Evolutionary conservation across 2,113 vertebrate genomes (phyloP).

Genomic region (Amphiprion percula): DNA sequence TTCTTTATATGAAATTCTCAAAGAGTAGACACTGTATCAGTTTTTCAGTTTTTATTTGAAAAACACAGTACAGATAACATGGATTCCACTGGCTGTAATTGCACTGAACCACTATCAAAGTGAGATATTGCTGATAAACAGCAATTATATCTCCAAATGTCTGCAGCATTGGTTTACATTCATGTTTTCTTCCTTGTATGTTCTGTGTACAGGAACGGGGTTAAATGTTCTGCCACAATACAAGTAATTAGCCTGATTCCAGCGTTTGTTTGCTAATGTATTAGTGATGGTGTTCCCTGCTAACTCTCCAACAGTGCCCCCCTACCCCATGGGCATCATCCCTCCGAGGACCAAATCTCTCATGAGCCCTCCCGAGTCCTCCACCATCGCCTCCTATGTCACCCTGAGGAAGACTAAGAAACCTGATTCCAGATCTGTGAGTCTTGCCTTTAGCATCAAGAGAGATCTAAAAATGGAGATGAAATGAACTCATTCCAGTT

Average conservation of each 20-base stretch:
- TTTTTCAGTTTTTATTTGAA: no score
- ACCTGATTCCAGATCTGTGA: conserved; percentile 89
- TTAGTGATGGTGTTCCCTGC: neutral
- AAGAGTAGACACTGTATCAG: no score
- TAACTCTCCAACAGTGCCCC: conserved; percentile 78
- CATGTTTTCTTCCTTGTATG: no score
- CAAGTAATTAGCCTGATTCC: neutral
- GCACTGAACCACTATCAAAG: no score
- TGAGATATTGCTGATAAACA: no score
- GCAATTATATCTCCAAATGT: no score
- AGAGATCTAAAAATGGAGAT: neutral
- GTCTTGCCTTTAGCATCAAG: conserved; percentile 12
- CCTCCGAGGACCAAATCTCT: conserved; percentile 94
- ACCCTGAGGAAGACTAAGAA: conserved; percentile 95
- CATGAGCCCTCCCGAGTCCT: conserved; percentile 87
- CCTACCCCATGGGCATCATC: conserved; percentile 91
- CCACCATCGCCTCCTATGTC: conserved; percentile 95
- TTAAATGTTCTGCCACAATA: neutral
- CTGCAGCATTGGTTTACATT: no score
- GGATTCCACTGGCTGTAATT: no score
- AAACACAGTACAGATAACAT: no score
- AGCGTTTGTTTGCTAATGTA: conserved; percentile 12
- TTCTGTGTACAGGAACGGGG: conserved; percentile 4
- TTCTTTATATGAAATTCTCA: no score
- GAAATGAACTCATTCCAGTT: neutral